Conservation (phyloP, 2,113 vertebrate species). For the Urocynchramus pylzowi region DNA sequence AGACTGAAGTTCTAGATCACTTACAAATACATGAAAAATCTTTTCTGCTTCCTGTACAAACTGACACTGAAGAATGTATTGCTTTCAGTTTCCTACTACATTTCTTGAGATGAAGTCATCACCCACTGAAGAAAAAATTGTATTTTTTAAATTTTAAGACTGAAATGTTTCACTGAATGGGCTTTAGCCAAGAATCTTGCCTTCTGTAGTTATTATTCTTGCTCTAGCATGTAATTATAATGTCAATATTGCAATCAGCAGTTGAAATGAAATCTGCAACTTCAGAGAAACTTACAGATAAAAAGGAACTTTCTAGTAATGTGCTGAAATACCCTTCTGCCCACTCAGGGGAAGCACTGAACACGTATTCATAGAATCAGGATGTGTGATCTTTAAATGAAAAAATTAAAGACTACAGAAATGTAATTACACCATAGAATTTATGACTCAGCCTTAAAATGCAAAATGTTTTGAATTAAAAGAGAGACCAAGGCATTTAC, state of each 20-base stretch:
- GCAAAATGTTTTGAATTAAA: conserved; percentile 29
- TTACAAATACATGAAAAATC: not conserved
- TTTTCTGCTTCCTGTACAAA: not conserved
- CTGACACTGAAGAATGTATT: not conserved
- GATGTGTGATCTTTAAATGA: conserved; percentile 52
- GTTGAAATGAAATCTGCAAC: conserved; percentile 18
- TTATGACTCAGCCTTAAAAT: conserved; percentile 57
- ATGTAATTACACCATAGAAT: conserved; percentile 43
- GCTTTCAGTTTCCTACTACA: not conserved
- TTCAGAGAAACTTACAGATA: conserved; percentile 6
- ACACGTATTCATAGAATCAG: not conserved
- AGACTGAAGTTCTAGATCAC: not conserved
- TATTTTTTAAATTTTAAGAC: not conserved
- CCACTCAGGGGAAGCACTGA: not conserved
- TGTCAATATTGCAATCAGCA: not conserved
- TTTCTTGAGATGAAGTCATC: not conserved
- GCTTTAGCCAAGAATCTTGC: not conserved
- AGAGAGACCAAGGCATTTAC: conserved; percentile 20
- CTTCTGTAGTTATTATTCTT: not conserved
- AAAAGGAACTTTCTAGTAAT: conserved; percentile 10
- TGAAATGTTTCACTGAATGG: not conserved
- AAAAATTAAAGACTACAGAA: conserved; percentile 50
- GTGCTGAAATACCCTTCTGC: not conserved
- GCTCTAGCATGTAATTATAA: conserved; percentile 5
- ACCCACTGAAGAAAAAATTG: not conserved